Conservation (phyloP, 2,113 vertebrate genomes). For the Rhizomys pruinosus region DNA sequence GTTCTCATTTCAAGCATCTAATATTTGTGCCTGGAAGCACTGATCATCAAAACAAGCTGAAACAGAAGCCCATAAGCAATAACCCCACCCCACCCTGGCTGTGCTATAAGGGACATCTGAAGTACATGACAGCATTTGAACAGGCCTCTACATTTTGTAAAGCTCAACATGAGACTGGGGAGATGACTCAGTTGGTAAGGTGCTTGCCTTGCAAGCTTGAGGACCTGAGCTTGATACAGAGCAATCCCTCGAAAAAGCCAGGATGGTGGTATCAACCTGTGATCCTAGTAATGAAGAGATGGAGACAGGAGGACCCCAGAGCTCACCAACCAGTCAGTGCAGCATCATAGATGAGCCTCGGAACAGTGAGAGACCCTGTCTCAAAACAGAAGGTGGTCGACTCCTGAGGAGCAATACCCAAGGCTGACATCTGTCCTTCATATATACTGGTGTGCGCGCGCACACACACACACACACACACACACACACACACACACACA, state of each 20-base stretch:
- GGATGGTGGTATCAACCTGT: no score
- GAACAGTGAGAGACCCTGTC: background rate
- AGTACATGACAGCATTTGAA: background rate
- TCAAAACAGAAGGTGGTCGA: background rate
- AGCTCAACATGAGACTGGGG: background rate
- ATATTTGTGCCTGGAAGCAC: slow-evolving; percentile 45
- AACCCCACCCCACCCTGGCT: background rate
- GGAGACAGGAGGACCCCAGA: background rate
- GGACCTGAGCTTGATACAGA: background rate
- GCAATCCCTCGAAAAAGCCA: background rate
- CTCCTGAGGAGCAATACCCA: background rate
- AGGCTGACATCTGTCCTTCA: background rate
- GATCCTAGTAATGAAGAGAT: background rate
- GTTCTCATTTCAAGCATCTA: slow-evolving; percentile 21
- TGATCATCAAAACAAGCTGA: slow-evolving; percentile 28
- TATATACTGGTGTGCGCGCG: no score
- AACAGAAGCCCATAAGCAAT: no score
- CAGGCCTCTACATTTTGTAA: background rate
- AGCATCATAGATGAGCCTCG: background rate
- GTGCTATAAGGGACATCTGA: background rate
- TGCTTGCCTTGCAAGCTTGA: background rate
- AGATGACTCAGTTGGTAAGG: background rate
- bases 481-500: background rate
- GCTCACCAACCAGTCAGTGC: no score
- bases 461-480: no score